Conservation (phyloP, 2,113 vertebrate species). For the Campylorhamphus procurvoides region DNA sequence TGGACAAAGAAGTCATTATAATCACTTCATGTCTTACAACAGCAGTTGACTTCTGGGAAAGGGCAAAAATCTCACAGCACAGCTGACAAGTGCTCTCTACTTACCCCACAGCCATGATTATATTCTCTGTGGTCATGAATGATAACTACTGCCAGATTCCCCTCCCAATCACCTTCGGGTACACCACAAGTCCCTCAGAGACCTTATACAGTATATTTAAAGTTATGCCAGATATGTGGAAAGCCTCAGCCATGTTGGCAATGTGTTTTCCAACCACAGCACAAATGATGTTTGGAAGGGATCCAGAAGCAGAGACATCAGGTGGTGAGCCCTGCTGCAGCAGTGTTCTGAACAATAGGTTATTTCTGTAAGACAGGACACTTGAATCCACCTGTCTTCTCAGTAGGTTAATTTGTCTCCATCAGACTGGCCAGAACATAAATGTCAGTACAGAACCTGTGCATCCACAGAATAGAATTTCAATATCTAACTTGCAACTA, state of each 20-base stretch:
- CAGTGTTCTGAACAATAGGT: background rate
- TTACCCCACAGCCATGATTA: background rate
- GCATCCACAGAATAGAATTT: background rate
- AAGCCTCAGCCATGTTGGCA: background rate
- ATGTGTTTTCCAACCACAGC: background rate
- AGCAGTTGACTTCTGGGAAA: background rate
- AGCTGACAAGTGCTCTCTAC: background rate
- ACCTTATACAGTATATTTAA: slow-evolving; percentile 4
- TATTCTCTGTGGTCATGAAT: background rate
- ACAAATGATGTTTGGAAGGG: background rate
- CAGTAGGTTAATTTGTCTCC: background rate
- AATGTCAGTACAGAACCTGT: background rate
- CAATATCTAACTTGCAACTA: background rate
- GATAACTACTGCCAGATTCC: background rate
- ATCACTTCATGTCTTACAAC: background rate
- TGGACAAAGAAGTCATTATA: background rate
- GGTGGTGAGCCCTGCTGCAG: background rate
- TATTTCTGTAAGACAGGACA: background rate
- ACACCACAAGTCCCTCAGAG: background rate
- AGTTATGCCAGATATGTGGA: background rate
- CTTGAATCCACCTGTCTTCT: background rate
- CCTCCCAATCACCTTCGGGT: background rate
- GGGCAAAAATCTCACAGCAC: background rate
- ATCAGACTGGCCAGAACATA: background rate
- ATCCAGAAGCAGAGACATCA: background rate